Evolutionary conservation across 2,113 vertebrate species (phyloP).

Genomic region (Burhinus oedicnemus): DNA sequence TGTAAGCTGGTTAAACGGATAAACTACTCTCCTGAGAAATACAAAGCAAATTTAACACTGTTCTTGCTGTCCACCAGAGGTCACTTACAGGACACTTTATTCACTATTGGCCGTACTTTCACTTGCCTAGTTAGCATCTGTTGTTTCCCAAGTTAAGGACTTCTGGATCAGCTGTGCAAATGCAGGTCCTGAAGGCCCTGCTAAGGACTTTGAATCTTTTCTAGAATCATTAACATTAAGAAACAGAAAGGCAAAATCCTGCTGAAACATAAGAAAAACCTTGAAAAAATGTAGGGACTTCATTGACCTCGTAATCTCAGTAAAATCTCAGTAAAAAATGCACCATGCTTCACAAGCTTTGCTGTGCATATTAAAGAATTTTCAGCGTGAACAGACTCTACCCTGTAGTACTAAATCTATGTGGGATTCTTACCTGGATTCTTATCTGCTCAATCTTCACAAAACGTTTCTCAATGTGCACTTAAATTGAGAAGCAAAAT

Average conservation of each 20-base stretch:
- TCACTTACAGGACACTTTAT: constrained; percentile 20
- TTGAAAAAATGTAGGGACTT: background rate
- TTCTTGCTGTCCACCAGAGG: constrained; percentile 48
- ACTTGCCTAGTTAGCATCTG: background rate
- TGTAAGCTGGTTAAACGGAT: background rate
- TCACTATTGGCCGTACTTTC: background rate
- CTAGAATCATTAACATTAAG: background rate
- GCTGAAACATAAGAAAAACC: background rate
- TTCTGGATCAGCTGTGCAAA: background rate
- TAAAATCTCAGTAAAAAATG: background rate
- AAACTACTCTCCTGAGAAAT: background rate
- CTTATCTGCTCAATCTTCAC: background rate
- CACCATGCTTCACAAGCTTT: background rate
- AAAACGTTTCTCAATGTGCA: background rate
- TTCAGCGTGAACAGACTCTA: background rate
- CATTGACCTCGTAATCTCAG: background rate
- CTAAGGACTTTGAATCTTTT: background rate
- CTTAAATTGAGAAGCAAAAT: background rate
- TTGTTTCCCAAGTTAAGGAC: fast-evolving
- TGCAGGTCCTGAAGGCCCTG: background rate
- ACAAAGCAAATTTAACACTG: background rate
- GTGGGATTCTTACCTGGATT: background rate
- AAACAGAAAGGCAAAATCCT: background rate
- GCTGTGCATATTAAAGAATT: background rate
- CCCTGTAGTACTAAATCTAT: background rate